Evolutionary conservation across 2,113 vertebrate species (phyloP), one percentile per base, ranked within the genome.

Genomic region (Heteronetta atricapilla): DNA sequence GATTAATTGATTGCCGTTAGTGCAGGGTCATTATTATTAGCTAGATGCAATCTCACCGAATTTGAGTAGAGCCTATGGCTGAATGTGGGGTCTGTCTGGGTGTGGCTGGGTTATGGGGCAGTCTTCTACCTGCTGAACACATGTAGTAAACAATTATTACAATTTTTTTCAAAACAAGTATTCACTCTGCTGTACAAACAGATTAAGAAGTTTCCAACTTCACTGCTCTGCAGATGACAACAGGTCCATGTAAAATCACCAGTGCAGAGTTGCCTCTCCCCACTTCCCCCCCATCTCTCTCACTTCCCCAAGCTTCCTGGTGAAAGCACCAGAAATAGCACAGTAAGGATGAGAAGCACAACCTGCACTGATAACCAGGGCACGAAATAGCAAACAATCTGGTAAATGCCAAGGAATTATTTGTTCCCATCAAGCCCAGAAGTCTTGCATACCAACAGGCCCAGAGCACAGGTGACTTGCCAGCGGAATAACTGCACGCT

Each of bases 311-410:
- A 82, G 78, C 60, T 46, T 50, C 48, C 48, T 50, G 48, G 46
- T 79, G 80, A 48, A 75, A 38, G 17, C 75, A 42, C 0, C 44
- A 82, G 36, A n/a, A 79, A 44, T 28, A 46, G 29, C 17, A 33
- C n/a, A 66, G 60, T 34, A 19, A 50, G 15, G 73, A 62, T 75
- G 60, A 6, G 36, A 62, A 55, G 31, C 28, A 66, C 29, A 12
- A 56, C 8, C 38, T 38, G 42, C 7, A 0, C 58, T 72, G 44
- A 17, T 64, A 19, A 44, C 17, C 16, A 16, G n/a, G 66, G 14
- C 31, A 1, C 2, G 29, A 77, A 36, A 12, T 60, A 33, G 28
- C 40, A 16, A 6, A 70, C 56, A 22, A 0, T 22, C 18, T 36
- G 9, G 7, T 67, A 62, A n/a, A 62, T 22, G 34, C 38, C 76